phyloP scores from a whole-genome alignment of 2,888 invertebrate genomes.

The Nomada hirtipes region DNA sequence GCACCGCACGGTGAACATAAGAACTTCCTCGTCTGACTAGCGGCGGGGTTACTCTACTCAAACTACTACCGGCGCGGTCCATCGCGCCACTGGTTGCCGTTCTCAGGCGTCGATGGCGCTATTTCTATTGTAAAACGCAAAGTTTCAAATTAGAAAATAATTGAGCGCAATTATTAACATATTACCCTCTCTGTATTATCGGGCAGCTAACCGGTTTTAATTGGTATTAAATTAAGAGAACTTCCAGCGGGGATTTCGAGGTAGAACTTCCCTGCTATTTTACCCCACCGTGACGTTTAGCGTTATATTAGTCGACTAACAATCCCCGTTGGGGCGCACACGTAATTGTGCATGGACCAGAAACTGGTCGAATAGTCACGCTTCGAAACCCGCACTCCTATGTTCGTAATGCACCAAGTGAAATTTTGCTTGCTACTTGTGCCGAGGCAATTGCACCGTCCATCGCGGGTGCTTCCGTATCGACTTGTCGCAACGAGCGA shows the following conservation, averaged over 20 bases:
- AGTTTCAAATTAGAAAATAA: slow-evolving; percentile 37
- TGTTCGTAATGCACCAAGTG: too few species aligned
- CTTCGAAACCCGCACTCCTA: too few species aligned
- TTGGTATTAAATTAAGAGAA: slow-evolving; percentile 3
- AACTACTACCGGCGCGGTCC: slow-evolving; percentile 2
- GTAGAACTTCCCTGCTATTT: not conserved
- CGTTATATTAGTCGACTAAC: not conserved
- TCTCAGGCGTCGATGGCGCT: not conserved
- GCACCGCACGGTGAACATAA: not conserved
- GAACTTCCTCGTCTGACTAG: slow-evolving; percentile 13
- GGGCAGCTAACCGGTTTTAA: not conserved
- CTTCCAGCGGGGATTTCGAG: not conserved
- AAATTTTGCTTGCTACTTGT: not conserved
- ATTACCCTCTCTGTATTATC: not conserved
- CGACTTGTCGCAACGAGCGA: too few species aligned
- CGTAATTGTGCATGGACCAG: not conserved
- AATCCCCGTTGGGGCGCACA: not conserved
- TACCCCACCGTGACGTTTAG: not conserved
- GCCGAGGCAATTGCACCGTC: not conserved
- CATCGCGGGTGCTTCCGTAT: too few species aligned
- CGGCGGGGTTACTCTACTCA: slow-evolving; percentile 17
- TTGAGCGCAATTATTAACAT: slow-evolving; percentile 30
- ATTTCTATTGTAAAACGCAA: not conserved
- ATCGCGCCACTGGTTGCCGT: not conserved
- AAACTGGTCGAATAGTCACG: not conserved